phyloP scores from a whole-genome alignment of 2,113 vertebrate genomes.

The Elephas maximus region DNA sequence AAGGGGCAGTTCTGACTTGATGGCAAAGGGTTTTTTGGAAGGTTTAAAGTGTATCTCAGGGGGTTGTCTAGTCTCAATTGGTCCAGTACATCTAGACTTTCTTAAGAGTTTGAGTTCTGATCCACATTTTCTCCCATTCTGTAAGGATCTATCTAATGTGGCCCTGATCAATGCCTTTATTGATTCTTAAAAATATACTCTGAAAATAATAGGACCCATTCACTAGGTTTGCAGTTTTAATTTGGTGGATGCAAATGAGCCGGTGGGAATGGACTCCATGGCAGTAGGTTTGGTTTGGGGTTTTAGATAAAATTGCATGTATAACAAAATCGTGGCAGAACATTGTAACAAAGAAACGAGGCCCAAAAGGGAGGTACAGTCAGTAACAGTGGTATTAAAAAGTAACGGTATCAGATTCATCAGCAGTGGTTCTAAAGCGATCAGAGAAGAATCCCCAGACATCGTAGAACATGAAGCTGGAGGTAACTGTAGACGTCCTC shows the following conservation, averaged over 20 bases:
- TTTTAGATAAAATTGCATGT: not conserved
- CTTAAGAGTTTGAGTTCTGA: not conserved
- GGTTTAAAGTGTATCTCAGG: too few relatives aligned
- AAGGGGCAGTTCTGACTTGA: too few relatives aligned
- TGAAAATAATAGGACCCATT: not conserved
- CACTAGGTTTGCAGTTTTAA: not conserved
- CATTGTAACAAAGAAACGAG: not conserved
- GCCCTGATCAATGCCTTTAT: not conserved
- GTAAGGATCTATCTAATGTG: not conserved
- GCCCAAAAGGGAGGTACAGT: not conserved
- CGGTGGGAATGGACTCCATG: too few relatives aligned
- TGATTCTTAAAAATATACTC: not conserved
- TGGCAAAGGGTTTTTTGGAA: too few relatives aligned
- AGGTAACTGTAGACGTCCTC: not conserved
- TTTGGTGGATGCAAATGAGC: not conserved
- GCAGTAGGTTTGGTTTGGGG: too few relatives aligned
- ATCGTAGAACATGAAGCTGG: not conserved
- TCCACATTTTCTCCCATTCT: not conserved
- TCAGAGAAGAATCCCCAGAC: not conserved
- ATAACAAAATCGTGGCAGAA: not conserved
- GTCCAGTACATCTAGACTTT: too few relatives aligned
- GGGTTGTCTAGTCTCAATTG: too few relatives aligned
- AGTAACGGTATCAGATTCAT: not conserved
- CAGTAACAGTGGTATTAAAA: not conserved
- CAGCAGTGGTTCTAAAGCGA: not conserved